A percentile compares a stretch with the other conserved stretches of the same genome.
phyloP scores from a whole-genome alignment of 2,797 vertebrate genomes.

The Hephaestus fuliginosus region DNA sequence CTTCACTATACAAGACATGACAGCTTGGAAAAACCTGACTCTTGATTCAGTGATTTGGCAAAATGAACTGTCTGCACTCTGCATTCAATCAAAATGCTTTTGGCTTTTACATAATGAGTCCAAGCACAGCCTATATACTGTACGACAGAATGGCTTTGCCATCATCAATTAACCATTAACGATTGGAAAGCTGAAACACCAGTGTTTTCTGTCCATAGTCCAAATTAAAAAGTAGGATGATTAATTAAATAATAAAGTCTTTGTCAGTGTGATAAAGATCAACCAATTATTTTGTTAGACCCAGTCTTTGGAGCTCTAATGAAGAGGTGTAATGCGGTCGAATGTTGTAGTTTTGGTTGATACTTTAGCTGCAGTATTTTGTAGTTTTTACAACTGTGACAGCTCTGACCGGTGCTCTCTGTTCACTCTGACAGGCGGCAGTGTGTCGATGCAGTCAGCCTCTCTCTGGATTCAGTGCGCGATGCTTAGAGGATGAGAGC shows the following conservation, averaged over 20 bases:
- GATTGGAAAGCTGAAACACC: not conserved
- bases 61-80: not conserved
- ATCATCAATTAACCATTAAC: not conserved
- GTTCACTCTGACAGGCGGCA: slow-evolving; percentile 87
- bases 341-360: not conserved
- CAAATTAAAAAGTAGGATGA: not conserved
- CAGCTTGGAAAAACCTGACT: not conserved
- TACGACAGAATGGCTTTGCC: not conserved
- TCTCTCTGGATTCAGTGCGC: slow-evolving; percentile 96
- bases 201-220: not conserved
- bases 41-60: not conserved
- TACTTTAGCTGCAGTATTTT: not conserved
- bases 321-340: not conserved
- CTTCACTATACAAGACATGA: not conserved
- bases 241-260: not conserved
- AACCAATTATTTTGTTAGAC: not conserved
- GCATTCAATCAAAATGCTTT: not conserved
- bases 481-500: slow-evolving; percentile 96
- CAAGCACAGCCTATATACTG: not conserved
- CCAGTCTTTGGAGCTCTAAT: not conserved
- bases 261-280: not conserved
- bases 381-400: not conserved
- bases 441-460: slow-evolving; percentile 98
- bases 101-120: not conserved
- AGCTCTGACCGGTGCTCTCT: not conserved